A percentile compares a stretch with the other conserved stretches of the same genome.
Conservation (phyloP, 2,888 invertebrate genomes). For the Andrena praecox region DNA sequence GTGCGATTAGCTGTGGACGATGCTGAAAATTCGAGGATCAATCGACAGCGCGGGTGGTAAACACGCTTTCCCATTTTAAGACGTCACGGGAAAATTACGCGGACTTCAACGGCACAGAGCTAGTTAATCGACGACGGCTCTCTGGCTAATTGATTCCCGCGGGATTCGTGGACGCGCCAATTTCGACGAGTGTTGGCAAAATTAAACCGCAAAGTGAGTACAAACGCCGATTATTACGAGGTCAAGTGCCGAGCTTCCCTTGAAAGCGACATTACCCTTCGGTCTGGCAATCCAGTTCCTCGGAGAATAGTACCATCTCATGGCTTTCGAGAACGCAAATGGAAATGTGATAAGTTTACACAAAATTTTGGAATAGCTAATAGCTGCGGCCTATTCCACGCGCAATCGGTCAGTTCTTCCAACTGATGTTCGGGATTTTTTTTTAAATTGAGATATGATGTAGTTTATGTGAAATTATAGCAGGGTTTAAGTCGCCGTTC, state of each 20-base stretch:
- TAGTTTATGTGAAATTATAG: too few relatives aligned
- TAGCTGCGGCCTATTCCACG: too few relatives aligned
- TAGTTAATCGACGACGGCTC: conserved; percentile 29
- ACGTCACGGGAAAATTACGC: conserved; percentile 25
- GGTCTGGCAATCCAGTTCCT: conserved; percentile 35
- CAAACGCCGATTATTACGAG: conserved; percentile 40
- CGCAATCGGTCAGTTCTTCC: background rate
- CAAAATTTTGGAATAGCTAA: background rate
- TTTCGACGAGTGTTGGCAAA: conserved; percentile 52
- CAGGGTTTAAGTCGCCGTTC: too few relatives aligned
- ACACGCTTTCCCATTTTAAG: conserved; percentile 17
- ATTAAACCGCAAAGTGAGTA: conserved; percentile 47
- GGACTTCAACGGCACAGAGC: conserved; percentile 5
- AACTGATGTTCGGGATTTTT: too few relatives aligned
- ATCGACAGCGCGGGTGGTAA: too few relatives aligned
- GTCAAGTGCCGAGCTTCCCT: conserved; percentile 45
- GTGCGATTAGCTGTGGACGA: conserved; percentile 10
- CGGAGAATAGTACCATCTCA: conserved; percentile 30
- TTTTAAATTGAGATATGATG: too few relatives aligned
- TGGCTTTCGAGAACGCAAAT: conserved; percentile 24
- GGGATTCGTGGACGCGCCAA: conserved; percentile 1
- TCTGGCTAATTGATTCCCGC: conserved; percentile 46
- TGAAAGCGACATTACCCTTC: conserved; percentile 26
- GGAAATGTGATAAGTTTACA: background rate
- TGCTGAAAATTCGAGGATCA: background rate